Evolutionary conservation across 2,888 invertebrate genomes (phyloP).

Genomic region (Cyclophora punctaria): DNA sequence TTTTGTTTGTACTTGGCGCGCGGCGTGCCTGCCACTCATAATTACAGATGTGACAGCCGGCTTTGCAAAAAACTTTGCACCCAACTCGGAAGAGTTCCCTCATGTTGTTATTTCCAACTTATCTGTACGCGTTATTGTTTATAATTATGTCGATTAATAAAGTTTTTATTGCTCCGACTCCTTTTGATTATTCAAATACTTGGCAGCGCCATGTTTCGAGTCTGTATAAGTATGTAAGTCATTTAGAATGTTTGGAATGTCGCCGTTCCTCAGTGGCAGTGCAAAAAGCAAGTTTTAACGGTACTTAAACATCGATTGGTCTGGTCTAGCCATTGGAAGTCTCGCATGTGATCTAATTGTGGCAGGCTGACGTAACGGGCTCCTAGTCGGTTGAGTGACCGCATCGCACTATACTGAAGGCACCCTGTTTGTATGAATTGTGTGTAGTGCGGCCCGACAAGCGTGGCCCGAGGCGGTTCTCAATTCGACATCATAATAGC

Average conservation of each 20-base stretch:
- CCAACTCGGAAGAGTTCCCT: constrained; percentile 6
- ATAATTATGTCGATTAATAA: constrained; percentile 5
- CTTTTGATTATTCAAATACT: constrained; percentile 1
- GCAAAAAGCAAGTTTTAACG: constrained; percentile 62
- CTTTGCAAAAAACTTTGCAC: background rate
- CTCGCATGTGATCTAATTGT: constrained; percentile 68
- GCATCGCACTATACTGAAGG: constrained; percentile 56
- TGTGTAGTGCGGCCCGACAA: constrained; percentile 30
- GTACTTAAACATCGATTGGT: constrained; percentile 59
- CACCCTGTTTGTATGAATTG: constrained; percentile 45
- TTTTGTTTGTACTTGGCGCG: no score
- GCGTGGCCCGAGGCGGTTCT: constrained; percentile 32
- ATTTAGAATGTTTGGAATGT: constrained; percentile 37
- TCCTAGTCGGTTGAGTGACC: constrained; percentile 65
- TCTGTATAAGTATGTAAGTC: constrained; percentile 13
- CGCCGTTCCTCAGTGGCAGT: constrained; percentile 25
- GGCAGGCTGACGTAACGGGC: constrained; percentile 69
- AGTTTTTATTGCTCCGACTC: background rate
- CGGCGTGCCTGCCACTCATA: no score
- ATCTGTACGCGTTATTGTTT: no score
- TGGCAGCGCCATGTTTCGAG: background rate
- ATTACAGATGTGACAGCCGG: background rate
- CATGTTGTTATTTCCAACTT: background rate
- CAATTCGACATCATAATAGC: constrained; percentile 43
- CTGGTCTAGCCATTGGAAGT: constrained; percentile 58